Evolutionary conservation across 2,113 vertebrate species (phyloP).

Genomic region (Salvelinus fontinalis): DNA sequence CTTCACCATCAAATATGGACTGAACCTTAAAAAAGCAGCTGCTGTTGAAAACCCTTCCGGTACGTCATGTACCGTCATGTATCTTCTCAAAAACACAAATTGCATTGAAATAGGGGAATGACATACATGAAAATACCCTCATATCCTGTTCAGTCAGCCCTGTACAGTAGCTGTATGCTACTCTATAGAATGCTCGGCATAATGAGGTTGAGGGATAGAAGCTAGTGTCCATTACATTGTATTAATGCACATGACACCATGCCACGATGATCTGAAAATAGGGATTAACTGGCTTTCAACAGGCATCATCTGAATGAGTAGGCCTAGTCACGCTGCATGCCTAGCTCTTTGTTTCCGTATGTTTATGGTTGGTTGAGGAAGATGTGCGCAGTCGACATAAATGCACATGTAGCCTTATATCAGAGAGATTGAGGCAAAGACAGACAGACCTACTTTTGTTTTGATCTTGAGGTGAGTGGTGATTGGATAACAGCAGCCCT

Average conservation of each 20-base stretch:
- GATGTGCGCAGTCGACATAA: no score
- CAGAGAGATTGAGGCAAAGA: no score
- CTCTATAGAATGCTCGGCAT: slow-evolving; percentile 6
- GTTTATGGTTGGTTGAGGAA: no score
- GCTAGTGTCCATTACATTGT: slow-evolving; percentile 33
- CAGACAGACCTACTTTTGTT: slow-evolving; percentile 14
- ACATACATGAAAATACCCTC: slow-evolving; percentile 34
- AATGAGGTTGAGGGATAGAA: slow-evolving; percentile 38
- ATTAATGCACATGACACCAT: slow-evolving; percentile 31
- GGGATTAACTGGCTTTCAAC: slow-evolving; percentile 24
- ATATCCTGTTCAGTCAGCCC: slow-evolving; percentile 25
- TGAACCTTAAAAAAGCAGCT: slow-evolving; percentile 49
- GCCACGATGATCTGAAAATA: slow-evolving; percentile 22
- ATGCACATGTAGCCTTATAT: no score
- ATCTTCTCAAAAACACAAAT: slow-evolving; percentile 24
- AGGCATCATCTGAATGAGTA: slow-evolving; percentile 19
- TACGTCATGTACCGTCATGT: not conserved
- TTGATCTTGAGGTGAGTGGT: no score
- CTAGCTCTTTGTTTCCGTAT: no score
- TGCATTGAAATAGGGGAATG: slow-evolving; percentile 16
- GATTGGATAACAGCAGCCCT: slow-evolving; percentile 23
- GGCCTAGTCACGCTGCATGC: not conserved
- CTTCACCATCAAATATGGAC: slow-evolving; percentile 45
- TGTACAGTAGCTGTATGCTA: slow-evolving; percentile 8
- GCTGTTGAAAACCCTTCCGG: slow-evolving; percentile 28